Evolutionary conservation across 2,888 invertebrate genomes (phyloP).

Genomic region (Torymus auratus): DNA sequence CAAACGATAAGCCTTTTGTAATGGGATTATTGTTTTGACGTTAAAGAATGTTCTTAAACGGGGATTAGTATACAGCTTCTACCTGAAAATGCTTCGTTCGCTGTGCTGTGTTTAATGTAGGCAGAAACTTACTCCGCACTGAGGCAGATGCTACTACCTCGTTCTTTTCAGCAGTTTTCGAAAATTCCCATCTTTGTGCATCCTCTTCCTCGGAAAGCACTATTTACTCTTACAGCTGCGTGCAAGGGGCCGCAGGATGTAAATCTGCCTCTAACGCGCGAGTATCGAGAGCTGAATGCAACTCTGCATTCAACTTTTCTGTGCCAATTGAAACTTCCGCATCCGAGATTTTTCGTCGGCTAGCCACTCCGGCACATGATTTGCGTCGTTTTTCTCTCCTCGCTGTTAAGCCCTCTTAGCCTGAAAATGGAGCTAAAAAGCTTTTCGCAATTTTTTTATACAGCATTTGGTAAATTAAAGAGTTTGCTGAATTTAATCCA

Average conservation of each 20-base stretch:
- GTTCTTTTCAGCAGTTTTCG: too few species aligned
- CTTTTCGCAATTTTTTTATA: neutral
- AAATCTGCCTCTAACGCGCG: conserved; percentile 5
- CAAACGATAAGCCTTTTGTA: neutral
- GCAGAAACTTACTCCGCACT: too few species aligned
- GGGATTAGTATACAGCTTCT: too few species aligned
- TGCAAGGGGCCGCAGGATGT: conserved; percentile 5
- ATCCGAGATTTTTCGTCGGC: neutral
- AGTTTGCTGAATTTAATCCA: too few species aligned
- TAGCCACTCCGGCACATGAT: neutral
- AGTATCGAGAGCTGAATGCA: conserved; percentile 28
- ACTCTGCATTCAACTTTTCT: conserved; percentile 21
- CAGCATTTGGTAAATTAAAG: neutral
- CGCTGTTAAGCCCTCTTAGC: too few species aligned
- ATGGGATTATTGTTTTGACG: too few species aligned
- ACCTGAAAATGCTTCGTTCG: too few species aligned
- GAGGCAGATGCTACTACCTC: too few species aligned
- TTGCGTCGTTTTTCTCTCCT: too few species aligned
- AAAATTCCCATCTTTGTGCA: conserved; percentile 17
- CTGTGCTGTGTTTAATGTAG: too few species aligned
- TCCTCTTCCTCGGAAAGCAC: conserved; percentile 3
- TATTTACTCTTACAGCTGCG: conserved; percentile 13
- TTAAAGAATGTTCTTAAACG: too few species aligned
- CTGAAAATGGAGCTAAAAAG: too few species aligned
- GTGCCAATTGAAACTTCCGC: neutral